A percentile compares a stretch with the other conserved stretches of the same genome.
Conservation (phyloP, 1,140 invertebrate genomes). For the Drosophila elegans region DNA sequence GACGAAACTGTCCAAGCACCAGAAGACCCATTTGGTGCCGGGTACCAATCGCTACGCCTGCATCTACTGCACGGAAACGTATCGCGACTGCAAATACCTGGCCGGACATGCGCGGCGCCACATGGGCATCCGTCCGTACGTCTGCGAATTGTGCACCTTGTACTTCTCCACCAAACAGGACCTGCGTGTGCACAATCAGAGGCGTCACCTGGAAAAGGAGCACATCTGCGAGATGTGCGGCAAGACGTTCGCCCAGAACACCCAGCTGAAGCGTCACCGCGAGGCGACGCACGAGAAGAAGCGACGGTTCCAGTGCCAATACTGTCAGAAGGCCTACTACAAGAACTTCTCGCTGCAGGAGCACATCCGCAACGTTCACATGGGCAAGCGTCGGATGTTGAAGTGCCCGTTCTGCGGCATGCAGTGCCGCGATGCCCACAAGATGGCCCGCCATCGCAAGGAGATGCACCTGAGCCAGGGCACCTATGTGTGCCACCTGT, state of each 20-base stretch:
- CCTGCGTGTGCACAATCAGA: constrained; percentile 75
- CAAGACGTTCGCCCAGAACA: constrained; percentile 78
- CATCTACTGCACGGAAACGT: constrained; percentile 75
- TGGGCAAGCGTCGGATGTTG: constrained; percentile 77
- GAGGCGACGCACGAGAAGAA: constrained; percentile 81
- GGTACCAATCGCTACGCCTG: constrained; percentile 77
- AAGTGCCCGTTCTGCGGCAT: constrained; percentile 79
- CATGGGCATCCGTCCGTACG: constrained; percentile 80
- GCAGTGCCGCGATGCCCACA: constrained; percentile 82
- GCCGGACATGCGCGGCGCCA: constrained; percentile 76
- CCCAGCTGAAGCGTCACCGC: constrained; percentile 73
- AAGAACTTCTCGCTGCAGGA: constrained; percentile 80
- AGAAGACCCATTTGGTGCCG: constrained; percentile 72
- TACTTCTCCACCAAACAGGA: constrained; percentile 82
- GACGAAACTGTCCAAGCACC: constrained; percentile 64
- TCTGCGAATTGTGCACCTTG: constrained; percentile 73
- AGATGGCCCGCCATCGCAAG: constrained; percentile 80
- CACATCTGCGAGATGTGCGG: constrained; percentile 82
- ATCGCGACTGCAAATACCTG: constrained; percentile 77
- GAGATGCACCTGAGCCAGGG: constrained; percentile 75
- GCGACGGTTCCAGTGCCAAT: constrained; percentile 67
- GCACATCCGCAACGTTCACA: constrained; percentile 80
- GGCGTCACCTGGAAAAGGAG: constrained; percentile 74
- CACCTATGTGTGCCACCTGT: constrained; percentile 68
- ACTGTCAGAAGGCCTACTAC: constrained; percentile 80